These are phyloP conservation scores for Tenthredo distinguenda DNA, from an alignment of 2,888 invertebrate species.

Conservation along the genomic window DNA sequence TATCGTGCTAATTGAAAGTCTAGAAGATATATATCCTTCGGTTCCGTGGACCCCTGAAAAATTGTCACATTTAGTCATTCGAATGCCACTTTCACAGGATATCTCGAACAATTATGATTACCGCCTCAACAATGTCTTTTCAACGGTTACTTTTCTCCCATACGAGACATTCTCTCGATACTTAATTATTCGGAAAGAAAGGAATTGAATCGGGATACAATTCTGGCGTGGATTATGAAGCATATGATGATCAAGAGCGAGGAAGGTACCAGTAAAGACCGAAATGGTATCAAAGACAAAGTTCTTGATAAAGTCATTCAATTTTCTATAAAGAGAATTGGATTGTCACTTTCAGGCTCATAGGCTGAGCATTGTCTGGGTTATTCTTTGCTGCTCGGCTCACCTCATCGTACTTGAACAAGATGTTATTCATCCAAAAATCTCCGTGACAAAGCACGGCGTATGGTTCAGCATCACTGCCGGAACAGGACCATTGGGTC, in stretches of 20 bases:
- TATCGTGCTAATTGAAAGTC: conserved; percentile 64
- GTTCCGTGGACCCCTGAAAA: conserved; percentile 57
- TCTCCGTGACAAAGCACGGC: conserved; percentile 63
- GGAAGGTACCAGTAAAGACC: neutral
- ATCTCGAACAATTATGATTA: neutral
- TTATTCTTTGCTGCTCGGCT: neutral
- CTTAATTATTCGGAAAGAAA: neutral
- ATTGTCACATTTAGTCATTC: neutral
- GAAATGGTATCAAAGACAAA: neutral
- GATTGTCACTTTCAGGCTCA: neutral
- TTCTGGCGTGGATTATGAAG: too few species aligned
- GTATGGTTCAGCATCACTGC: conserved; percentile 61
- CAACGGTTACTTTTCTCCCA: neutral
- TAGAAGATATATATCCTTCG: conserved; percentile 59
- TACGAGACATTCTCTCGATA: neutral
- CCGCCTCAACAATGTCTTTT: neutral
- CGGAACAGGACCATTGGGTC: conserved; percentile 45
- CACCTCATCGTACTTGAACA: conserved; percentile 64
- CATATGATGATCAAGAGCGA: neutral
- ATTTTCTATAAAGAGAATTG: neutral
- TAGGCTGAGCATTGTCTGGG: neutral
- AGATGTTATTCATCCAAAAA: conserved; percentile 63
- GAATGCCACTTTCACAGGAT: neutral
- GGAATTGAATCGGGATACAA: too few species aligned
- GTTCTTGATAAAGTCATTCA: neutral